These are phyloP conservation scores for Paradisaea rubra DNA, from an alignment of 2,113 vertebrate species.

Conservation along the genomic window DNA sequence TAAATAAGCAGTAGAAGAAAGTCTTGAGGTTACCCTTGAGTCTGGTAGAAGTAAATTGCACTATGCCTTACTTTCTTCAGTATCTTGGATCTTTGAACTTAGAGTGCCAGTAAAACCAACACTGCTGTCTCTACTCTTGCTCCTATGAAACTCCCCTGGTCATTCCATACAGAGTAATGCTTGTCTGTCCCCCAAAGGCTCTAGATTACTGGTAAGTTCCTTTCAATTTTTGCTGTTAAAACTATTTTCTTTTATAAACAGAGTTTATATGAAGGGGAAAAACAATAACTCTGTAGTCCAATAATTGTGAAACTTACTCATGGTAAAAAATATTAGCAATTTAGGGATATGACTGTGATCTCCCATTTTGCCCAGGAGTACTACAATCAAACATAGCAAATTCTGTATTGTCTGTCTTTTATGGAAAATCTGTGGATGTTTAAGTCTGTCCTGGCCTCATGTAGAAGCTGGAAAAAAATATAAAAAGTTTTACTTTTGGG, in stretches of 20 bases:
- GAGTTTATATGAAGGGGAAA: neutral
- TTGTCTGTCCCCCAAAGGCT: neutral
- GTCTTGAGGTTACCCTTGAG: neutral
- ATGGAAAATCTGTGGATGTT: neutral
- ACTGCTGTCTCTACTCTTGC: neutral
- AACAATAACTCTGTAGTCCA: neutral
- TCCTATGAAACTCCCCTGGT: neutral
- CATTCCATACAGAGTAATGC: neutral
- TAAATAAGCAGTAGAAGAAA: neutral
- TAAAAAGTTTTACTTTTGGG: neutral
- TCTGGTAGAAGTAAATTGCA: neutral
- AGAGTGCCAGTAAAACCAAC: neutral
- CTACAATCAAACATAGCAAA: neutral
- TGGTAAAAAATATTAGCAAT: neutral
- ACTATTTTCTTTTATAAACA: neutral
- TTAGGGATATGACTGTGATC: neutral
- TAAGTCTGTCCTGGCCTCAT: neutral
- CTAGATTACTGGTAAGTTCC: neutral
- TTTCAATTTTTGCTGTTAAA: neutral
- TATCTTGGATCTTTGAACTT: neutral
- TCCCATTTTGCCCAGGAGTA: neutral
- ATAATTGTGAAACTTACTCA: neutral
- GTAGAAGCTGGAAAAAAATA: neutral
- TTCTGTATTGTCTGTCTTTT: neutral
- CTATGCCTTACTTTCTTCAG: neutral